Percentiles rank a stretch among this genome's conserved stretches.
These are phyloP conservation scores for Anas bernieri DNA, from an alignment of 2,797 vertebrate species.

Conservation along the genomic window DNA sequence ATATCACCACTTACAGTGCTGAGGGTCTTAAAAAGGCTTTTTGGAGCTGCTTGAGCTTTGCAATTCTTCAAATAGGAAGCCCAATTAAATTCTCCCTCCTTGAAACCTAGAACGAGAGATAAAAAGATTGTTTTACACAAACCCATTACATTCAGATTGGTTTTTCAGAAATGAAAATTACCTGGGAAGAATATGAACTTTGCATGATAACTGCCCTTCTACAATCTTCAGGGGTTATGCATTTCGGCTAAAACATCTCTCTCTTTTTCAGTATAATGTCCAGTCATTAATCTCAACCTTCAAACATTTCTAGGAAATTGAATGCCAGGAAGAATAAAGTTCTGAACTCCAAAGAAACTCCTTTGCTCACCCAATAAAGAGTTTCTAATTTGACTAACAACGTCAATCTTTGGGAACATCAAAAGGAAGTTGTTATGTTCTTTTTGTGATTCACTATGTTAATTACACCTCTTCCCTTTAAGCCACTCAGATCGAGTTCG, in stretches of 20 bases:
- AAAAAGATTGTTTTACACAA: conserved; percentile 15
- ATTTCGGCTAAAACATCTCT: conserved; percentile 7
- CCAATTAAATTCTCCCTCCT: conserved; percentile 89
- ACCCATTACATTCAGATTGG: neutral
- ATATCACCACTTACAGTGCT: conserved; percentile 75
- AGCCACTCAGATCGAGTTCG: neutral
- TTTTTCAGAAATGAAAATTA: conserved; percentile 58
- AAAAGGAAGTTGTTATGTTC: neutral
- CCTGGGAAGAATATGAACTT: conserved; percentile 42
- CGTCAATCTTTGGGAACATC: neutral
- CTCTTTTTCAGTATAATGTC: neutral
- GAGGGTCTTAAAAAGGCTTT: conserved; percentile 84
- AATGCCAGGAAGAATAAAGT: neutral
- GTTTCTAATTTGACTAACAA: neutral
- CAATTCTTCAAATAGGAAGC: conserved; percentile 84
- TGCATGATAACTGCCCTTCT: conserved; percentile 15
- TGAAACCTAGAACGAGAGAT: conserved; percentile 80
- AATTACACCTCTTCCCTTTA: neutral
- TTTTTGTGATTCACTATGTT: neutral
- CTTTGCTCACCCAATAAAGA: neutral
- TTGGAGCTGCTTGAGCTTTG: conserved; percentile 84
- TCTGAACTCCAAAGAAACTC: neutral
- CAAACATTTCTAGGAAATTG: conserved; percentile 21
- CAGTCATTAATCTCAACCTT: conserved; percentile 49
- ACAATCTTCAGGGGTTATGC: neutral